Base-by-base conservation (phyloP, 2,888 invertebrate genomes). In the Theretra japonica region DNA sequence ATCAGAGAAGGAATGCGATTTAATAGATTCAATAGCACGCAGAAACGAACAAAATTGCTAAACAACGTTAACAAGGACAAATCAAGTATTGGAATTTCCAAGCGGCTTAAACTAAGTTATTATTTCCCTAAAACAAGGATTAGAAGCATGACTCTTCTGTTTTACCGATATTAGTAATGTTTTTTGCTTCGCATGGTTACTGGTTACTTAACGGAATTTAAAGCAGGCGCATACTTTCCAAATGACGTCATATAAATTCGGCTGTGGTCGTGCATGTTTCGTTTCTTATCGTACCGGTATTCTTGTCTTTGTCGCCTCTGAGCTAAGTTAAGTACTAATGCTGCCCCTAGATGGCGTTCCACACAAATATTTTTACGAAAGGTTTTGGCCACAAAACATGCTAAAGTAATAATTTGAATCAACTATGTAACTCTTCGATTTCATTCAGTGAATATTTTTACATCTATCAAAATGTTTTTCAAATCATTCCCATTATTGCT, bases 171-270 rank as follows among this genome's bases (percentile, higher is more conserved):
- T 41, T 72, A 76, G 73, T 25, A 70, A 71, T 70, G 72, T 75
- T 80, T 81, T 81, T 77, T 79, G 74, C 73, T 75, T 73, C 71
- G 74, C 75, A 72, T 72, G 74, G 75, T 74, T 70, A 76, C 78
- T 82, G 77, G 81, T 86, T 85, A 85, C 83, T 78, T 86, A 89
- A 85, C 88, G 85, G 88, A 89, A 89, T 91, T 86, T 85, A 82
- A 88, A 90, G 85, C 88, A 89, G 87, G 83, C 85, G 80, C 89
- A 91, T 92, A 89, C 91, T 92, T 93, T 91, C 89, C 86, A 87
- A 87, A 88, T 91, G 88, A 90, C 92, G 92, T 93, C 92, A 93
- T 83, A 81, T 75, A 78, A 86, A 88, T 87, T 92, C 83, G 90
- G 88, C 76, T 82, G 80, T 80, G 83, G 81, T 84, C 82, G 83